Base-by-base conservation (phyloP, 1,140 invertebrate species). In the Leptonema lineaticorne region DNA sequence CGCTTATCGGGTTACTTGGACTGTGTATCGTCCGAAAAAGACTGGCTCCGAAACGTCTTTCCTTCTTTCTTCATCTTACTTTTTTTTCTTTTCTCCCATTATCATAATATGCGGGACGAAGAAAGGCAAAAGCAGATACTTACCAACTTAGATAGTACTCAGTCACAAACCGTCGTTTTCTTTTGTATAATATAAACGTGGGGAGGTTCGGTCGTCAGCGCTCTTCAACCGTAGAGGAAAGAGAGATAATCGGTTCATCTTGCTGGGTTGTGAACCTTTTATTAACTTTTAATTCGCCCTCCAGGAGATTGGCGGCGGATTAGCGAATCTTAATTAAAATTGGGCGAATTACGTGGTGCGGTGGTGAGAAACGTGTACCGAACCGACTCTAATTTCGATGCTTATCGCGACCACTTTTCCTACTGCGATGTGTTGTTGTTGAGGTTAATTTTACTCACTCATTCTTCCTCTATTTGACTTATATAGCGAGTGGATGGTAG, bases 291-390 rank as follows among this genome's bases (percentile, higher is more conserved):
- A 70, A 70, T 70, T 70, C 66, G 58, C 30, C 60, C 30, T 63
- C 26, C 24, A 28, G 45, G 50, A 67, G 69, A 70, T 69, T 66
- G 56, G 46, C 24, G 37, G 37, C 24, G 50, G 69, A 67, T 70
- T 70, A 70, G 57, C 64, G 60, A 67, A 46, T 70, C 69, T 67
- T 70, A 70, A 70, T 70, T 70, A 70, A 70, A 70, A 67, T 70
- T 70, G 63, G 60, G 59, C 62, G 69, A 67, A 66, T 67, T 70
- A 67, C 63, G 69, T 66, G 64, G n/a, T 41, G 33, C 53, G 59
- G 24, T 58, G 33, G 29, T 58, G 56, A 33, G 59, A 45, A 33
- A 24, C 37, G 59, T 62, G 22, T 58, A 41, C 37, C 37, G 11
- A 41, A 26, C 50, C 7, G 20, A 9, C 50, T 62, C 59, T 62